Evolutionary conservation across 2,113 vertebrate species (phyloP), one percentile per base, ranked within the genome.

Genomic region (Callipepla squamata): DNA sequence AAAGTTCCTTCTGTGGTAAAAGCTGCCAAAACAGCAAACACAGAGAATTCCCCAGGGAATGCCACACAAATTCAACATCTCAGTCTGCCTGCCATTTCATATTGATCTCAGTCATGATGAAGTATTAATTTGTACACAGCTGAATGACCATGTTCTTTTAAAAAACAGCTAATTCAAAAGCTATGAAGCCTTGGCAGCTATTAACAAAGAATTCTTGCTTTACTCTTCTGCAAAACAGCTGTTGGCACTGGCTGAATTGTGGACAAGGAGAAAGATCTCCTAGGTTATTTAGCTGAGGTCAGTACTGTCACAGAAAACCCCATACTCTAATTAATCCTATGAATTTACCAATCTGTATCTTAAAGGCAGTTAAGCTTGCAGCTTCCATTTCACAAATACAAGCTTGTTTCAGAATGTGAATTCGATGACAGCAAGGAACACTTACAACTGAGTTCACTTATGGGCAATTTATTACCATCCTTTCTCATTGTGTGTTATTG

Each of bases 71-170:
- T 96, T 96, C 92, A 85, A 80, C 77, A 83, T 95, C 96, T 94
- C 76, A 78, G 82, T 72, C 90, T 84, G 85, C 65, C 80, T 92
- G 95, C 88, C 85, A 57, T 95, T 96, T 92, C 80, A 58, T 94
- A 96, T 86, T 92, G 96, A 96, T 96, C 93, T 86, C 76, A 78
- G 88, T 61, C 86, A 86, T 88, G 85, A 93, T 92, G 93, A 94
- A 96, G 85, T 95, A 96, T 94, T 93, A 96, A 95, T 96, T 93
- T 95, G 96, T 95, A 80, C 76, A 72, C 63, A 90, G 90, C 51
- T 92, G 88, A 96, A 93, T 68, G 82, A 63, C 36, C 13, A 21
- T 58, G 4, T 28, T 80, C 77, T 58, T 84, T 34, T 3, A 44
- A 55, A 66, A 62, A 61, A 38, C 61, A 89, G n/a, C 48, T 87